phyloP scores from a whole-genome alignment of 2,113 vertebrate genomes.

The Brevimyrus niger region DNA sequence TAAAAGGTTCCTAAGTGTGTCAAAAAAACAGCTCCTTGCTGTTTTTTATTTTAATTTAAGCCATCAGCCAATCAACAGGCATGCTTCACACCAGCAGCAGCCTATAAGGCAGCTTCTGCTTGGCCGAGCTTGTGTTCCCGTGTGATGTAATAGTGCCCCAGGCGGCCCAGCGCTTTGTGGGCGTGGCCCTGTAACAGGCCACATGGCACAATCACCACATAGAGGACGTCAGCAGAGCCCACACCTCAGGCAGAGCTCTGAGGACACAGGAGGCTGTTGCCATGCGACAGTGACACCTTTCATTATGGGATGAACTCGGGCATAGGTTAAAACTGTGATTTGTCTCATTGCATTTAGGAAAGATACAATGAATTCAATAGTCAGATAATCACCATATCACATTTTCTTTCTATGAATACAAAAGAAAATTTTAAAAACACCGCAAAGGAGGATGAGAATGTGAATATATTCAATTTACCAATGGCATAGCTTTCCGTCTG shows the following conservation, averaged over 20 bases:
- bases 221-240: neutral
- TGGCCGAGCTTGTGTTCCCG: neutral
- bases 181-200: neutral
- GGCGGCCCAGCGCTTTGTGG: neutral
- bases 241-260: neutral
- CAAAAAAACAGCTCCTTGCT: neutral
- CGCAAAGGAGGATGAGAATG: neutral
- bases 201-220: neutral
- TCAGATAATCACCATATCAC: neutral
- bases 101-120: neutral
- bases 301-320: neutral
- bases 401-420: neutral
- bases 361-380: neutral
- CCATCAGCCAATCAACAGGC: neutral
- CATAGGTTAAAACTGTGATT: neutral
- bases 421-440: neutral
- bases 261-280: neutral
- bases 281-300: neutral
- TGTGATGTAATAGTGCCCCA: neutral
- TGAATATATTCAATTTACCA: neutral
- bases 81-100: neutral
- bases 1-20: neutral
- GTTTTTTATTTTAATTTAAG: no score
- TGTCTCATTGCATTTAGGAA: neutral
- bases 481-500: neutral